Base-by-base conservation (phyloP, 2,797 vertebrate species). In the Potorous gilbertii region DNA sequence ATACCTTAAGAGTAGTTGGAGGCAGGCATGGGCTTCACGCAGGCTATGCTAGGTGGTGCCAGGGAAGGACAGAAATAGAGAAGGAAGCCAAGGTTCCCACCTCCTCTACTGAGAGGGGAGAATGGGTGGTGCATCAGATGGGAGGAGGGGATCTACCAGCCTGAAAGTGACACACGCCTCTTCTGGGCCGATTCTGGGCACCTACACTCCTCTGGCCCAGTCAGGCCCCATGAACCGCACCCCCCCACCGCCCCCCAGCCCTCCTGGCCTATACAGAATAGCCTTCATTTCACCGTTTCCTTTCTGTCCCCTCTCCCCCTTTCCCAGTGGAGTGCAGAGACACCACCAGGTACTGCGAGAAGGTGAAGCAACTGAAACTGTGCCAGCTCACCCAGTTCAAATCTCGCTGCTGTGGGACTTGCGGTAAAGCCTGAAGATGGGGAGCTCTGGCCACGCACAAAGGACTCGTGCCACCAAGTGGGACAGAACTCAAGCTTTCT, bases 341-440 rank as follows among this genome's bases (percentile, higher is more conserved):
- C 98, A 99, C 99, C 97, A 99, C 99, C 28, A 98, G 99, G 97
- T 99, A 99, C 98, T 99, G 99, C 94, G 99, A 99, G 98, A 99
- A 99, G 98, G 99, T 99, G 46, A 99, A 99, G 95, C 99, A 99
- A 98, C 99, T 99, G 97, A 99, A 99, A 95, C 99, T 99, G 95
- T 99, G 99, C 98, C 99, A 99, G 1, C 99, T 99, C 96, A 98
- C 99, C 91, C 99, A 99, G 98, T 99, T 99, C 98, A 99, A 99
- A 98, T 99, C 98, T 94, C 99, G 99, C 97, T 99, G 99, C 98
- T 99, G 99, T 97, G 99, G 99, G 93, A 99, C 99, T 93, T 99
- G 99, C 97, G 98, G 98, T 97, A 99, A 99, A 98, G 99, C 98
- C 93, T 99, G 99, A 99, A 98, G 98, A 98, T n/a, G 56, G 95